phyloP scores from a whole-genome alignment of 2,888 invertebrate genomes.

The Melieria picta region DNA sequence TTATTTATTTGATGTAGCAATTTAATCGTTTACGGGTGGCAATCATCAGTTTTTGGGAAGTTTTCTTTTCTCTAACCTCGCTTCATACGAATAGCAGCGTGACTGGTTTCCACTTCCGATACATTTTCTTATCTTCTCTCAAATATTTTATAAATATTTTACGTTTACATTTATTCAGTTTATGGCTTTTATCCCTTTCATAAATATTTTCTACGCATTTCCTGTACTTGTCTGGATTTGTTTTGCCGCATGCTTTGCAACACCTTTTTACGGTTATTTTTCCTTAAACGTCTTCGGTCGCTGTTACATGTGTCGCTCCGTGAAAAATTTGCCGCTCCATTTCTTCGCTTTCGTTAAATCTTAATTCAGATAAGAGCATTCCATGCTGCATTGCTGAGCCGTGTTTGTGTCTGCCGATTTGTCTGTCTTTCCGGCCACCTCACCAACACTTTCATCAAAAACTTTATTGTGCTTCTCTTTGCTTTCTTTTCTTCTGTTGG shows the following conservation, averaged over 20 bases:
- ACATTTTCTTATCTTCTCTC: not conserved
- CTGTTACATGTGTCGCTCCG: not conserved
- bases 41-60: not conserved
- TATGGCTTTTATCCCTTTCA: not conserved
- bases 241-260: not conserved
- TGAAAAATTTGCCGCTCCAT: not conserved
- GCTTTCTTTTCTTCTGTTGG: too few species aligned
- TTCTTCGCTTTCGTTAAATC: not conserved
- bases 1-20: too few species aligned
- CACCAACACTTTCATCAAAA: too few species aligned
- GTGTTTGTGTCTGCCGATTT: too few species aligned
- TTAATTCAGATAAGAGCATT: not conserved
- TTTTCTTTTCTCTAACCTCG: slow-evolving; percentile 26
- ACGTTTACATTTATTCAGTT: not conserved
- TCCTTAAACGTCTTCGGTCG: slow-evolving; percentile 39
- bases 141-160: not conserved
- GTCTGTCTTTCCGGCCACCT: too few species aligned
- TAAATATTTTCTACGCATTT: not conserved
- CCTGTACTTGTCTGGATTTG: not conserved
- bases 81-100: slow-evolving; percentile 17
- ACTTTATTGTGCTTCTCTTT: too few species aligned
- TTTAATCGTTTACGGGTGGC: too few species aligned
- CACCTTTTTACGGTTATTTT: slow-evolving; percentile 16
- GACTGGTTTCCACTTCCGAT: not conserved
- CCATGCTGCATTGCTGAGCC: too few species aligned